Conservation (phyloP, 2,113 vertebrate genomes). For the Mus pahari region DNA sequence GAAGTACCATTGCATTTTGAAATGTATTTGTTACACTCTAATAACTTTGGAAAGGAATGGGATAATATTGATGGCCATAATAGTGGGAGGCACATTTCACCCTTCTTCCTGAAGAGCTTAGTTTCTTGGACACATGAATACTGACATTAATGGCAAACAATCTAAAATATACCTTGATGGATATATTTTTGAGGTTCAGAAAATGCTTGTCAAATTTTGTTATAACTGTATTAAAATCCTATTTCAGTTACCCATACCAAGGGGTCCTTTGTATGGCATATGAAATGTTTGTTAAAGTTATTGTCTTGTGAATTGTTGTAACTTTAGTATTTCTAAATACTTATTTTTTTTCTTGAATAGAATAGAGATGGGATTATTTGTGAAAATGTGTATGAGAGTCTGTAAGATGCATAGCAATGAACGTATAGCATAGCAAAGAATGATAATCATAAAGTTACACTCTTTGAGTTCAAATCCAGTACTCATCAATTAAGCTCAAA, state of each 20-base stretch:
- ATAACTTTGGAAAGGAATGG: constrained; percentile 50
- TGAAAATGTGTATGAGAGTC: background rate
- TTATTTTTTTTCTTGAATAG: background rate
- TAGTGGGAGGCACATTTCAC: background rate
- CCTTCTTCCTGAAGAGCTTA: constrained; percentile 27
- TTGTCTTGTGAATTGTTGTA: constrained; percentile 20
- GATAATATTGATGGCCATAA: constrained; percentile 35
- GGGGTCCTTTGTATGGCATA: background rate
- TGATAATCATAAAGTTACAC: background rate
- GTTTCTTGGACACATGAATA: background rate
- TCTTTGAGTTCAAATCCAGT: background rate
- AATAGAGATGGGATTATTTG: background rate
- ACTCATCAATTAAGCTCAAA: background rate
- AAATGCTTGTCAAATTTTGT: background rate
- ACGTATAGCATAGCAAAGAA: background rate
- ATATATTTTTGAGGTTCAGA: constrained; percentile 20
- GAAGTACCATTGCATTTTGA: constrained; percentile 20
- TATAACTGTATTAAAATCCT: constrained; percentile 45
- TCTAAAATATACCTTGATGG: background rate
- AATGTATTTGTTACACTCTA: background rate
- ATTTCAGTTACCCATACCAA: background rate
- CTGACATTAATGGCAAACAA: constrained; percentile 3
- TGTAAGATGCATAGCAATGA: background rate
- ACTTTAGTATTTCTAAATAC: constrained; percentile 8
- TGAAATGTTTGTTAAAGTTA: constrained; percentile 29